Base-by-base conservation (phyloP, 2,113 vertebrate genomes). In the Columbina picui region DNA sequence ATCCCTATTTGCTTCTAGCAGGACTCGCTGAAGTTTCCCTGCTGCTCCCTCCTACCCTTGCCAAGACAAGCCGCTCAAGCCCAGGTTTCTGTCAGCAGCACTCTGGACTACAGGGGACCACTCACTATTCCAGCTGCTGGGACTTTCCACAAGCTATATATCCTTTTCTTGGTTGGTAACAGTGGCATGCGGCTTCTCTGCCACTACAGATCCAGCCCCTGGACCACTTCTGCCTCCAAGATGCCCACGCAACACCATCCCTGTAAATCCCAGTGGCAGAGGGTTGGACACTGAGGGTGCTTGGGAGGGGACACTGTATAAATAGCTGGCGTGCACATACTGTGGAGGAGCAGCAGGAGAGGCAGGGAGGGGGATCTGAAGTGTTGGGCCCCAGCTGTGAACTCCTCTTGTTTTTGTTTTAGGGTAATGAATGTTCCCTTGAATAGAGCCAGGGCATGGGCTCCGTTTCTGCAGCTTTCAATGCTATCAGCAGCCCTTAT, bases 371-470 rank as follows among this genome's bases (percentile, higher is more conserved):
- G 84, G 89, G 84, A 76, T 84, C 65, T 77, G 74, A 84, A 96
- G 91, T 94, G 90, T 96, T 93, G 90, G 92, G 78, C 83, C 94
- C 92, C 90, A 97, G 90, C 95, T 96, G 93, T 93, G 93, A 95
- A 90, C 94, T 85, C 76, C 78, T 94, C 94, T 90, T 95, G 87
- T 88, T 97, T 97, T 97, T 96, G 97, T 97, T 97, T 97, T 93
- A 97, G 95, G 89, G 90, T 96, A 97, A 97, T 98, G 97, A 95
- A 96, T 95, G 96, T 97, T 97, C 96, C 71, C 84, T 94, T 96
- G 85, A 92, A 91, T 93, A 95, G 69, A 94, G 88, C 57, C 95
- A 36, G 89, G 84, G 61, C 93, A 88, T 70, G 75, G 80, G 92
- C 75, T 96, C 93, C 38, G 61, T 90, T 92, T 84, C 90, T 97